Conservation (phyloP, 2,888 invertebrate genomes). For the Diloba caeruleocephala region DNA sequence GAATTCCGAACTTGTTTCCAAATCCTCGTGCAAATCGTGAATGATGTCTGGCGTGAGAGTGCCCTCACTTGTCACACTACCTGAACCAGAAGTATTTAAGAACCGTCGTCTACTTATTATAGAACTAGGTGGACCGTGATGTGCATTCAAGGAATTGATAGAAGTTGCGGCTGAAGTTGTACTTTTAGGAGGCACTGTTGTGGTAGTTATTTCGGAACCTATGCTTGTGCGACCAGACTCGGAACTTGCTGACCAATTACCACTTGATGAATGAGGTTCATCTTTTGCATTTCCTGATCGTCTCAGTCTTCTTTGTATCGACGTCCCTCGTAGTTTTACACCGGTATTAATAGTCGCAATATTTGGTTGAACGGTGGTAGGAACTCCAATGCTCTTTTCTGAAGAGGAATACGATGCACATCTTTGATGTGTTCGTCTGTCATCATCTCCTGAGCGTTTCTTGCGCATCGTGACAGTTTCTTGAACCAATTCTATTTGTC, state of each 20-base stretch:
- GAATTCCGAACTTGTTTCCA: constrained; percentile 96
- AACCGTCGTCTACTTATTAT: constrained; percentile 91
- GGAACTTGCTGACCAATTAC: constrained; percentile 98
- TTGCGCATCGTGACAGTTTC: constrained; percentile 91
- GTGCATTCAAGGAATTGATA: constrained; percentile 91
- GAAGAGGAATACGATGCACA: constrained; percentile 94
- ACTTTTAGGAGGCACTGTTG: constrained; percentile 92
- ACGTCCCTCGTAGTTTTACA: constrained; percentile 94
- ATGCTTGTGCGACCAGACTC: constrained; percentile 96
- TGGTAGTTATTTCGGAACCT: constrained; percentile 94
- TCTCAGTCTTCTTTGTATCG: constrained; percentile 92
- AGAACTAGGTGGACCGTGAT: constrained; percentile 91
- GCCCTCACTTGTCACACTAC: constrained; percentile 95
- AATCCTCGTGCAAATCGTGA: constrained; percentile 94
- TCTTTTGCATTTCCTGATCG: constrained; percentile 92
- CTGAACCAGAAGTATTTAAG: constrained; percentile 93
- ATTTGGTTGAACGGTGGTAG: constrained; percentile 81
- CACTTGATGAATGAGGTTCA: constrained; percentile 96
- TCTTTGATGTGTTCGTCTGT: constrained; percentile 92
- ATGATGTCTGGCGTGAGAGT: constrained; percentile 95
- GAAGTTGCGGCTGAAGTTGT: constrained; percentile 91
- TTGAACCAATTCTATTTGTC: constrained; percentile 90
- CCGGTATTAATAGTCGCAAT: constrained; percentile 89
- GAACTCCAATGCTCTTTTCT: constrained; percentile 91
- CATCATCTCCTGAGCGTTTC: constrained; percentile 89